Evolutionary conservation across 2,797 vertebrate species (phyloP), one percentile per base, ranked within the genome.

Genomic region (Lepus townsendii): DNA sequence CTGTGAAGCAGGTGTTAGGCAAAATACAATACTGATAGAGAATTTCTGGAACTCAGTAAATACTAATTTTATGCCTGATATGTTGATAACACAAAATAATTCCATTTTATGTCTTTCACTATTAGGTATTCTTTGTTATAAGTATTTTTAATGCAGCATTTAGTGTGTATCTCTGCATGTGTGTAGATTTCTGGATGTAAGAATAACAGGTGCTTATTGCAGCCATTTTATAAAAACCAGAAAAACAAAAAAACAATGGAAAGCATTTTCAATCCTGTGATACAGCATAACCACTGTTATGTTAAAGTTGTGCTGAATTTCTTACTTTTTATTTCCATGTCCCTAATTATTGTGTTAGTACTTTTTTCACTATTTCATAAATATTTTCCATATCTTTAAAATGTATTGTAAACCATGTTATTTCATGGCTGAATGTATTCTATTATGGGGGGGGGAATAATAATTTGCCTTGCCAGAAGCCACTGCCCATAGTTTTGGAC

Each of bases 171-270:
- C 8, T 42, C 14, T 47, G 27, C 54, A 27, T 72, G 60, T 52
- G 4, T 63, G 19, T 27, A 52, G n/a, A 52, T 47, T 92, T 77
- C 27, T 78, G 10, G 9, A 75, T 66, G 1, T 68, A 83, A 83
- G 32, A 72, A 22, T 62, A 79, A 32, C 27, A 75, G 22, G 2
- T 57, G 22, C 69, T 93, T 27, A 52, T 2, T 85, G 22, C 7
- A 76, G 42, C 90, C 52, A 63, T 93, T 85, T 72, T 85, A 69
- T 76, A 76, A 84, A 82, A 82, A 62, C 27, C 2, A 90, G n/a
- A 72, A 27, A 75, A 85, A 57, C 4, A 63, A 30, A 68, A 68
- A 84, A 5, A 82, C 7, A 63, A 20, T 42, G 14, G 57, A 90
- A 84, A 72, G 66, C 14, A 76, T 82, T 16, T 82, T 71, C 47